These are phyloP conservation scores for Monoplex corrugatus DNA, from an alignment of 2,888 invertebrate species.

Conservation along the genomic window DNA sequence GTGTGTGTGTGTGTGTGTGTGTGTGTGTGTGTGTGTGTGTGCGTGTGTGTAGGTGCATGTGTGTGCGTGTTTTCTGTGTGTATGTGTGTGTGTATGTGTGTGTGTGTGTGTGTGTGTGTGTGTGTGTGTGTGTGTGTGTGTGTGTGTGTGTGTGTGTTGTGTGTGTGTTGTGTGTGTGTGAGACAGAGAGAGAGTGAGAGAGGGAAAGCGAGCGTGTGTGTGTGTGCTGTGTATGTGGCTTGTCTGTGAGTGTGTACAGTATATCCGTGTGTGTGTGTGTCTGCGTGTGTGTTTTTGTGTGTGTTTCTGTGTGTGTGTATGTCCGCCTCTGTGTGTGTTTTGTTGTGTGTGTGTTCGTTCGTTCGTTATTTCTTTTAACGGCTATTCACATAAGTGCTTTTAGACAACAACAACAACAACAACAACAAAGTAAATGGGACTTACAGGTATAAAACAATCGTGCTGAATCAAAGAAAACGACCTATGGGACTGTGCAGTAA, in stretches of 20 bases:
- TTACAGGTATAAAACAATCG: too few relatives aligned
- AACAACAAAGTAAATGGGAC: too few relatives aligned
- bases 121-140: neutral
- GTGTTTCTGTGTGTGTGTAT: neutral
- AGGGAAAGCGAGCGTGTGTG: neutral
- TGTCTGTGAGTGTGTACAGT: neutral
- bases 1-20: conserved; percentile 10
- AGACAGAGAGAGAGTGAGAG: too few relatives aligned
- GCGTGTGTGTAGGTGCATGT: neutral
- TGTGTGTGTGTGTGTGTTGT: neutral
- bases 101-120: neutral
- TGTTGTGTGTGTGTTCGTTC: neutral
- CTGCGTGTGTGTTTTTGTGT: neutral
- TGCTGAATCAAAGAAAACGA: too few relatives aligned
- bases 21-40: conserved; percentile 23
- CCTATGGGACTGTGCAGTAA: too few relatives aligned
- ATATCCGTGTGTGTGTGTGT: too few relatives aligned
- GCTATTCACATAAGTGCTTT: too few relatives aligned
- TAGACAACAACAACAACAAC: too few relatives aligned
- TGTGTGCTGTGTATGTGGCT: neutral
- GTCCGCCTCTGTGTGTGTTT: neutral
- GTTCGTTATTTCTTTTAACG: too few relatives aligned
- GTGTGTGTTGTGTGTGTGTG: neutral
- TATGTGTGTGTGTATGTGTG: neutral
- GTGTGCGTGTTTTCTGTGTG: neutral